These are phyloP conservation scores for Drepana falcataria DNA, from an alignment of 2,888 invertebrate species.

Conservation along the genomic window DNA sequence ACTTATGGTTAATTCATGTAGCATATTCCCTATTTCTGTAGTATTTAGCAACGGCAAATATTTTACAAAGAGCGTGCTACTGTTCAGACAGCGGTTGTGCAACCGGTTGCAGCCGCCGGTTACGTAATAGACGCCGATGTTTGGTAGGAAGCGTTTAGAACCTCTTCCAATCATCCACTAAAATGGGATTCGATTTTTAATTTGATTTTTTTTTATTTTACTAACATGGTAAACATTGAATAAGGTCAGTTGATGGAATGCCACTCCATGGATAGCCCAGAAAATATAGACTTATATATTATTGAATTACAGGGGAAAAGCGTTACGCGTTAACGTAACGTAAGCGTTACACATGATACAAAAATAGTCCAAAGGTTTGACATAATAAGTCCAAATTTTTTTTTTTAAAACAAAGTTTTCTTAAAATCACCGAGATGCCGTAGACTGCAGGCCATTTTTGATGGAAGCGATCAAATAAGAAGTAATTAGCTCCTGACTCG, in stretches of 20 bases:
- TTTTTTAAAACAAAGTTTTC: not conserved
- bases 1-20: not conserved
- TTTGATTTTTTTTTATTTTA: too few relatives aligned
- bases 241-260: too few relatives aligned
- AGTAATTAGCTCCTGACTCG: slow-evolving; percentile 23
- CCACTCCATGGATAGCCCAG: too few relatives aligned
- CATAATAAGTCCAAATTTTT: not conserved
- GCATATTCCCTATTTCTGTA: not conserved
- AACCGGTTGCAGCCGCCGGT: slow-evolving; percentile 1
- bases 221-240: too few relatives aligned
- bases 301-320: too few relatives aligned
- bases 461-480: slow-evolving; percentile 19
- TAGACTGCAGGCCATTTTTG: slow-evolving; percentile 13
- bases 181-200: not conserved
- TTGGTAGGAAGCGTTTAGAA: not conserved
- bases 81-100: slow-evolving; percentile 3
- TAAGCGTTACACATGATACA: too few relatives aligned
- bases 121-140: slow-evolving; percentile 4
- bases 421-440: not conserved
- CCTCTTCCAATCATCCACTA: not conserved
- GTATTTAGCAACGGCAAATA: slow-evolving; percentile 5
- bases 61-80: slow-evolving; percentile 3
- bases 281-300: too few relatives aligned
- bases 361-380: too few relatives aligned
- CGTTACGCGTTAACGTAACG: too few relatives aligned